phyloP scores from a whole-genome alignment of 2,113 vertebrate species.

The Entelurus aequoreus region DNA sequence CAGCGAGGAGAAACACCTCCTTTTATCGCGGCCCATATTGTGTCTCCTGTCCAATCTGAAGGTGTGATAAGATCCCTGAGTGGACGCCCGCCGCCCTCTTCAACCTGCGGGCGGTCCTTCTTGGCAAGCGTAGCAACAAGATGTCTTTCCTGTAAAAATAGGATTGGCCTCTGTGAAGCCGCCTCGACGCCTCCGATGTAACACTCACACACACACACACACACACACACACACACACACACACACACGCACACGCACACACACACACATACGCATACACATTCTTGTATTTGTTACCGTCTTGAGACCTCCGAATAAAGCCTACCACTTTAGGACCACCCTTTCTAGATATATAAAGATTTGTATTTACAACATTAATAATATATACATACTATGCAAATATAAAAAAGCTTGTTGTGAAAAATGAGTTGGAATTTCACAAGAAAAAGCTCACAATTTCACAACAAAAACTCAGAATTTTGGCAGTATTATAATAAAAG shows the following conservation, averaged over 20 bases:
- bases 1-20: conserved; percentile 32
- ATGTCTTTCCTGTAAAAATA: conserved; percentile 75
- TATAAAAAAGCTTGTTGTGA: too few species aligned
- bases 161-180: conserved; percentile 67
- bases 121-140: conserved; percentile 75
- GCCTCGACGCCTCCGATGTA: conserved; percentile 60
- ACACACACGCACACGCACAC: conserved; percentile 67
- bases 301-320: too few species aligned
- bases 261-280: too few species aligned
- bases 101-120: conserved; percentile 53
- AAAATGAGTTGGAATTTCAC: too few species aligned
- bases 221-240: conserved; percentile 48
- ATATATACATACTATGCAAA: too few species aligned
- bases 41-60: conserved; percentile 43
- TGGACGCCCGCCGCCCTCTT: conserved; percentile 30
- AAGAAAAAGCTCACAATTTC: too few species aligned
- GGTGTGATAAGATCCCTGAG: conserved; percentile 54
- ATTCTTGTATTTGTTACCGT: too few species aligned
- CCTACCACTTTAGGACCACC: too few species aligned
- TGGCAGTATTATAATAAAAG: too few species aligned
- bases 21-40: conserved; percentile 20
- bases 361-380: too few species aligned
- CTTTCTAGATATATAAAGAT: too few species aligned
- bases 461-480: too few species aligned
- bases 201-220: conserved; percentile 26